Conservation (phyloP, 1,140 invertebrate genomes). For the Zaprionus gabonicus region DNA sequence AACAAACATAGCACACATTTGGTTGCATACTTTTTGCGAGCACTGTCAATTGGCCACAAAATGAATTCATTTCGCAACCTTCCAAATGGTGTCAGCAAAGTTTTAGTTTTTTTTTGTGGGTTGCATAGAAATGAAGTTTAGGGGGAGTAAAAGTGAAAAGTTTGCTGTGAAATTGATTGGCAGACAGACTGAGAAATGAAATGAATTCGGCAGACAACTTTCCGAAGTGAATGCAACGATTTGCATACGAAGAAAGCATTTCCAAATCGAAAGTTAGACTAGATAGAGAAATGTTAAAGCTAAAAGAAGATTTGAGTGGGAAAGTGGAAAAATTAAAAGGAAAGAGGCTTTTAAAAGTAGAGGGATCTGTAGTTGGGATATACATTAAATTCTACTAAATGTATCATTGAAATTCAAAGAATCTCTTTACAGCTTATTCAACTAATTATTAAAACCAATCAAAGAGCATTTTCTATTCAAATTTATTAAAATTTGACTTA, state of each 20-base stretch:
- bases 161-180: slow-evolving; percentile 55
- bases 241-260: background rate
- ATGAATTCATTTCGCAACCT: slow-evolving; percentile 47
- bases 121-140: slow-evolving; percentile 46
- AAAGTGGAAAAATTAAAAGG: background rate
- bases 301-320: background rate
- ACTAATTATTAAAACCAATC: background rate
- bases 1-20: slow-evolving; percentile 18
- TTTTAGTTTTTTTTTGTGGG: slow-evolving; percentile 20
- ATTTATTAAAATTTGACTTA: background rate
- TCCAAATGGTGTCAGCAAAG: slow-evolving; percentile 54
- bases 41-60: slow-evolving; percentile 50
- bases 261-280: background rate
- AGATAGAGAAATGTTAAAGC: background rate
- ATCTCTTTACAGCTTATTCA: too few relatives aligned
- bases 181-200: slow-evolving; percentile 31
- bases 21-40: slow-evolving; percentile 31
- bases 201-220: slow-evolving; percentile 1
- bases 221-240: slow-evolving; percentile 16
- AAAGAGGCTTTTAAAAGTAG: too few relatives aligned
- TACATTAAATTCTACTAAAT: too few relatives aligned
- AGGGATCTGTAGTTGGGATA: too few relatives aligned
- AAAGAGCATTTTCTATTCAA: background rate
- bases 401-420: too few relatives aligned
- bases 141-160: slow-evolving; percentile 51